Conservation (phyloP, 2,113 vertebrate genomes). For the Melanostigma gelatinosum region DNA sequence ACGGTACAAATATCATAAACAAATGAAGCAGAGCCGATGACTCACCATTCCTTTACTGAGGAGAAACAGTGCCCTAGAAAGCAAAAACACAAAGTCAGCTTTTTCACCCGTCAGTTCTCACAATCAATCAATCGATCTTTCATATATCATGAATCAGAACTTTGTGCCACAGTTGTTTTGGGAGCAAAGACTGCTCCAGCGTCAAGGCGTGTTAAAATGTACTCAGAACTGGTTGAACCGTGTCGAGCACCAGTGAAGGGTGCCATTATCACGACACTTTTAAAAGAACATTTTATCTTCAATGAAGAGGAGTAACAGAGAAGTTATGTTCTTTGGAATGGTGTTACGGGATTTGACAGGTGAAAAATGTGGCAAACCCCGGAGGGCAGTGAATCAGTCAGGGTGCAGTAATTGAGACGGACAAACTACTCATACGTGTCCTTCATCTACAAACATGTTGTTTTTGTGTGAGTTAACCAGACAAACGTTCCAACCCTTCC, state of each 20-base stretch:
- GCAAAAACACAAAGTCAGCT: slow-evolving; percentile 3
- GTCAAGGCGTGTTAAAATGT: too few species aligned
- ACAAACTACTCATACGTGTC: neutral
- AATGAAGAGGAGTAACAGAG: neutral
- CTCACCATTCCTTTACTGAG: slow-evolving; percentile 99
- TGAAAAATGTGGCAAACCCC: neutral
- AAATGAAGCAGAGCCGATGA: slow-evolving; percentile 15
- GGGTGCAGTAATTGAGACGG: neutral
- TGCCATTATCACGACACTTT: neutral
- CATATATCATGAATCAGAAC: neutral
- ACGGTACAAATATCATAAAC: neutral
- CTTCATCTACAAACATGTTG: neutral
- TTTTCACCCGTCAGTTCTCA: neutral
- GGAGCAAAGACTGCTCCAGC: neutral
- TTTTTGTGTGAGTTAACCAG: neutral
- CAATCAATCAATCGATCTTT: neutral
- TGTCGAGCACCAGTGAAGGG: neutral
- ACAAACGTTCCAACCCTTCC: neutral
- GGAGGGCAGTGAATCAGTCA: neutral
- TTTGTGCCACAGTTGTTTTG: neutral
- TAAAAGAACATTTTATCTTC: neutral
- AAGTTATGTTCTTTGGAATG: neutral
- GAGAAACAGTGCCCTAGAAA: slow-evolving; percentile 92
- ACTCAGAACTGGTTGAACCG: neutral
- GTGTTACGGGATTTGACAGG: neutral